Conservation (phyloP, 2,888 invertebrate genomes). For the Caenorhabditis zanzibari region DNA sequence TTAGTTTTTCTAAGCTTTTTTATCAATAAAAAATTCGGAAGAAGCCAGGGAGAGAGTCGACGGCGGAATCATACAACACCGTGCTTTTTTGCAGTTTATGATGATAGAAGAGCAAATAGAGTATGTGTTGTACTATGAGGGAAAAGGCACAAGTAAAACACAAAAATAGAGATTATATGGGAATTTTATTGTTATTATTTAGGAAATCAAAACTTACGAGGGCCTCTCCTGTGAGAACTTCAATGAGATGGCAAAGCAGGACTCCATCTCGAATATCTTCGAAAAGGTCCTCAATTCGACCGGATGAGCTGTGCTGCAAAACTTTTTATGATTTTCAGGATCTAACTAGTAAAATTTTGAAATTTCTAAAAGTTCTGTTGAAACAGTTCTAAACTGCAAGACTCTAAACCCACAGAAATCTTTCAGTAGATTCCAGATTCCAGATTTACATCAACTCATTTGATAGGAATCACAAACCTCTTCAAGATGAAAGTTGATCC, state of each 20-base stretch:
- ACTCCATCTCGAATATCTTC: conserved; percentile 83
- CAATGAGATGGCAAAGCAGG: conserved; percentile 82
- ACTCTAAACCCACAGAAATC: not conserved
- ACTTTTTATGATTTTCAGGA: not conserved
- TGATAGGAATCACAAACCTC: conserved; percentile 65
- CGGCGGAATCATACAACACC: conserved; percentile 35
- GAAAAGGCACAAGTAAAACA: conserved; percentile 19
- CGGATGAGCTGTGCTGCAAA: conserved; percentile 82
- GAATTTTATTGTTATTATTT: conserved; percentile 7
- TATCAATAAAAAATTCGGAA: conserved; percentile 59
- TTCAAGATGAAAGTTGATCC: conserved; percentile 83
- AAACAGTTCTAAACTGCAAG: not conserved
- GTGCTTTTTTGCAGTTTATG: conserved; percentile 35
- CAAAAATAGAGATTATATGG: conserved; percentile 12
- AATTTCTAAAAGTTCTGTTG: not conserved
- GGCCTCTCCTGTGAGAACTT: conserved; percentile 83
- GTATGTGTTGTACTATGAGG: conserved; percentile 25
- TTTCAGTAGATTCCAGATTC: not conserved
- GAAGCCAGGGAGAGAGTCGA: not conserved
- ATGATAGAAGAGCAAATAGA: conserved; percentile 53
- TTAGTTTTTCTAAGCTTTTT: conserved; percentile 55
- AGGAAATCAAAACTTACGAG: conserved; percentile 75
- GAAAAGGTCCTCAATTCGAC: conserved; percentile 80
- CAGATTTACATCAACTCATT: not conserved
- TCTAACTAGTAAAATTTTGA: too few species aligned